Conservation (phyloP, 2,888 invertebrate genomes). For the Priapulus caudatus region DNA sequence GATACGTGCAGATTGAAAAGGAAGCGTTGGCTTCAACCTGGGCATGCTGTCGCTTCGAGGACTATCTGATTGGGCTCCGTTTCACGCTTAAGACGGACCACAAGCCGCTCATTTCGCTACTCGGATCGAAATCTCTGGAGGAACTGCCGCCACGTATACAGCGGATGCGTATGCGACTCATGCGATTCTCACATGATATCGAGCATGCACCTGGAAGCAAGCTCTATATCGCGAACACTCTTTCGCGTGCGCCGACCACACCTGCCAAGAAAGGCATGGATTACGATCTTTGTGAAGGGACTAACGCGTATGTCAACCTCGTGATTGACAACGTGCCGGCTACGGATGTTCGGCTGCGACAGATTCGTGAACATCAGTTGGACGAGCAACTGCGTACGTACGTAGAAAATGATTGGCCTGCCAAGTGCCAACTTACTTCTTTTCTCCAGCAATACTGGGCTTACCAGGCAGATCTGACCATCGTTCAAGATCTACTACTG, state of each 20-base stretch:
- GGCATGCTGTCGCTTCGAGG: not conserved
- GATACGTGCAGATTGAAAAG: slow-evolving; percentile 36
- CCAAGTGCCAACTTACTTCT: not conserved
- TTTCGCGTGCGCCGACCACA: slow-evolving; percentile 24
- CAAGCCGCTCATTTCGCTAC: slow-evolving; percentile 31
- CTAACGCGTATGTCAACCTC: slow-evolving; percentile 12
- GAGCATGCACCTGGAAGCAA: slow-evolving; percentile 29
- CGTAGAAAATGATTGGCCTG: not conserved
- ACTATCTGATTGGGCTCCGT: not conserved
- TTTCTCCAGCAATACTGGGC: not conserved
- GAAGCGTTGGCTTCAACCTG: slow-evolving; percentile 29
- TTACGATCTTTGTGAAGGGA: no score
- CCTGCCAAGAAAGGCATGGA: no score
- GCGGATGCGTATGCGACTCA: slow-evolving; percentile 30
- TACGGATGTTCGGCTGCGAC: slow-evolving; percentile 12
- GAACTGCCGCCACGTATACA: slow-evolving; percentile 35
- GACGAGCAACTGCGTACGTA: no score
- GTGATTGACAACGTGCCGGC: slow-evolving; percentile 15
- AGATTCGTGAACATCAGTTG: not conserved
- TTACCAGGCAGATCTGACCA: not conserved
- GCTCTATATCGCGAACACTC: slow-evolving; percentile 27
- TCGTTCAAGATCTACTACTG: slow-evolving; percentile 1
- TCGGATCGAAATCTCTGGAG: no score
- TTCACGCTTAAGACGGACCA: slow-evolving; percentile 35
- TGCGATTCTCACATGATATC: slow-evolving; percentile 27